Evolutionary conservation across 2,888 invertebrate species (phyloP), one percentile per base, ranked within the genome.

Genomic region (Leptopilina myrica): DNA sequence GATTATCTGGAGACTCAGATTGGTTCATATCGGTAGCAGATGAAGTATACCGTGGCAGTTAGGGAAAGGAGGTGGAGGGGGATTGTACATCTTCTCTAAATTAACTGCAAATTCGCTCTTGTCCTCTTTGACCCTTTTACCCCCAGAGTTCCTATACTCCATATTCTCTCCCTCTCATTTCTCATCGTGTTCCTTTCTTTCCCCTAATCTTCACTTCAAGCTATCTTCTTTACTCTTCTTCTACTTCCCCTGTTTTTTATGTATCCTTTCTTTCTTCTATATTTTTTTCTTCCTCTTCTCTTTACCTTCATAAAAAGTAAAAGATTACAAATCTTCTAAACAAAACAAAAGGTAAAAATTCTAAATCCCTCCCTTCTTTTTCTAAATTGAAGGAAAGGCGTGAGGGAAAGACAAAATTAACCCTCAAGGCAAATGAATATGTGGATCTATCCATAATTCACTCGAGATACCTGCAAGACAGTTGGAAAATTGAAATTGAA

Each of bases 51-150:
- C 76, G 67, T 73, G 78, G 82, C 81, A 75, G 73, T 56, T 73
- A 73, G 79, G 8, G 7, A 8, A 43, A 43, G 43, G 43, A 8
- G 43, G 43, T 6, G 43, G 43, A 8, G 43, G 43, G 8, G 3
- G 49, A 79, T 81, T 86, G 84, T 87, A 86, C 87, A 84, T 88
- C 87, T 87, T 84, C 82, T 83, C 86, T 87, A 87, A 20, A 88
- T 89, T 88, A 89, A 87, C 86, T 81, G 82, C 77, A 79, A 83
- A 69, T 59, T 56, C 80, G 59, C 66, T 40, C 62, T 43, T 49
- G 65, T 40, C 62, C 46, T 62, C 64, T 78, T 64, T 49, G 76
- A 20, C 75, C 79, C 78, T 77, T 76, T 76, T 78, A 76, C 53
- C 77, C 81, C 67, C 73, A 75, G 5, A 4, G 67, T 64, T 49